These are phyloP conservation scores for Metopolophium dirhodum DNA, from an alignment of 1,140 invertebrate species.

Conservation along the genomic window DNA sequence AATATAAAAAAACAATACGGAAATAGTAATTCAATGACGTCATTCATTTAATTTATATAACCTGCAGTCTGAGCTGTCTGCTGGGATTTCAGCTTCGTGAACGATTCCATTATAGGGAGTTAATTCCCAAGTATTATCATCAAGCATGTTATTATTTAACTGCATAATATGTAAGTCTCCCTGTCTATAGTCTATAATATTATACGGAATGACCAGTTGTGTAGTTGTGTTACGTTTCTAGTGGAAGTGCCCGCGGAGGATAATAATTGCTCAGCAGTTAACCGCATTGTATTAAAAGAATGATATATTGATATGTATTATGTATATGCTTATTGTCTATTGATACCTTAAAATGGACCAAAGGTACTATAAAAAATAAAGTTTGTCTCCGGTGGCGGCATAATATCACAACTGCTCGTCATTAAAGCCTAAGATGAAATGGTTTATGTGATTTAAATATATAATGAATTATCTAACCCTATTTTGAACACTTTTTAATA, in stretches of 20 bases:
- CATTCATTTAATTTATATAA: background rate
- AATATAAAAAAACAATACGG: background rate
- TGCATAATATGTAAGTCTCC: background rate
- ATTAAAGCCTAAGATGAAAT: background rate
- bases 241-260: background rate
- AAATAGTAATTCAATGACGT: background rate
- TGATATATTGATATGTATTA: background rate
- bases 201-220: background rate
- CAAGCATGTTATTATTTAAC: background rate
- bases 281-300: background rate
- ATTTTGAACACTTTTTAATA: background rate
- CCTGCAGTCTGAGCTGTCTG: background rate
- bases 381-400: background rate
- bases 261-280: background rate
- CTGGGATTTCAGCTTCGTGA: background rate
- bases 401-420: background rate
- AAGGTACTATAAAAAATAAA: background rate
- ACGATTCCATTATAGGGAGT: background rate
- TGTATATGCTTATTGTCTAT: background rate
- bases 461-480: background rate
- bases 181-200: background rate
- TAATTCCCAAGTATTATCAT: background rate
- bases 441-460: background rate
- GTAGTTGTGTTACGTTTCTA: background rate
- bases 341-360: background rate